A percentile compares a stretch with the other conserved stretches of the same genome.
phyloP scores from a whole-genome alignment of 2,113 vertebrate species.

The Lates calcarifer region DNA sequence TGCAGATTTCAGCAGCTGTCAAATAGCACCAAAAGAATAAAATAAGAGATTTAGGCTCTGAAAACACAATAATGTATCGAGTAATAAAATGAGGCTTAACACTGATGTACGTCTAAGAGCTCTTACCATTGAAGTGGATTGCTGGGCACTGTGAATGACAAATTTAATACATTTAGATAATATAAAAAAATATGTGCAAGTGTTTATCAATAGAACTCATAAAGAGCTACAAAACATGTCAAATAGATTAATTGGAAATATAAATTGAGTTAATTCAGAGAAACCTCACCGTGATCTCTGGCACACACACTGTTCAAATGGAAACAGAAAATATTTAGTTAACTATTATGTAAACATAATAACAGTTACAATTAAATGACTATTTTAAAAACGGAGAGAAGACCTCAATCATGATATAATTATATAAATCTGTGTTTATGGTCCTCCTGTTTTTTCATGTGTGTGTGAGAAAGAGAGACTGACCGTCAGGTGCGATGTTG shows the following conservation, averaged over 20 bases:
- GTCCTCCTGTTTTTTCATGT: not conserved
- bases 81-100: not conserved
- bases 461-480: slow-evolving; percentile 13
- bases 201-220: not conserved
- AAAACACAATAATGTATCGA: not conserved
- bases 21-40: slow-evolving; percentile 6
- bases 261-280: too few species aligned
- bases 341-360: too few species aligned
- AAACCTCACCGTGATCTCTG: slow-evolving; percentile 61
- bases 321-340: not conserved
- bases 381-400: too few species aligned
- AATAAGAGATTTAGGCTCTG: not conserved
- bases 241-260: too few species aligned
- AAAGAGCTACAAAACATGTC: not conserved
- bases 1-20: slow-evolving; percentile 71
- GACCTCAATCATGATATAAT: not conserved
- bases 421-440: not conserved
- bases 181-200: too few species aligned
- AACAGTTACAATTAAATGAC: too few species aligned
- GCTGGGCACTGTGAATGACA: slow-evolving; percentile 71
- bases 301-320: slow-evolving; percentile 70
- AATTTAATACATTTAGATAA: not conserved
- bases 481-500: slow-evolving; percentile 64
- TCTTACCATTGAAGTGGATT: slow-evolving; percentile 73
- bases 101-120: not conserved